Evolutionary conservation across 2,797 vertebrate species (phyloP).

Genomic region (Heteromormyrus szaboi): DNA sequence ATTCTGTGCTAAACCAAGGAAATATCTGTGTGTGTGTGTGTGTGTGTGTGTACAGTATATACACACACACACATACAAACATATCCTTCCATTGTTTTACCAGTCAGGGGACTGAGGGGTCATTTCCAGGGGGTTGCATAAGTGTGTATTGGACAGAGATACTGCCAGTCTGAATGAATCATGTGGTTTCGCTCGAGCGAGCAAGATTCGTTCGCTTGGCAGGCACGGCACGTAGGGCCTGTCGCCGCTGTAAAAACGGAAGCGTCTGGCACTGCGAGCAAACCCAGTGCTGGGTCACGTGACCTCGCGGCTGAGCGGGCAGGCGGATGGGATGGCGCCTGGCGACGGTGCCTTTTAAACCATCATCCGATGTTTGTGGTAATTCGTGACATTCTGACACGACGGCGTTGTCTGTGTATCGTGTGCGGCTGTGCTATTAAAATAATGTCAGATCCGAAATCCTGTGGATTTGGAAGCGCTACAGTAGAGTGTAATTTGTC

Average conservation of each 20-base stretch:
- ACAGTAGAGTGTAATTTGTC: neutral
- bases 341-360: neutral
- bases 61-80: neutral
- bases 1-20: neutral
- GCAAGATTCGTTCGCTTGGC: neutral
- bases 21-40: neutral
- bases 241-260: neutral
- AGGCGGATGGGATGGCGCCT: neutral
- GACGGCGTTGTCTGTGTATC: neutral
- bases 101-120: neutral
- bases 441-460: neutral
- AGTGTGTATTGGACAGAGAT: neutral
- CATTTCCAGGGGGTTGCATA: neutral
- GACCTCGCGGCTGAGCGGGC: neutral
- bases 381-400: neutral
- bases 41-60: neutral
- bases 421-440: neutral
- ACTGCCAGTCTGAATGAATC: neutral
- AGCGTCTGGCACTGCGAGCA: neutral
- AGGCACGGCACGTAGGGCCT: neutral
- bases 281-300: neutral
- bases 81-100: neutral
- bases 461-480: neutral
- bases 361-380: neutral
- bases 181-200: neutral